Evolutionary conservation across 2,797 vertebrate genomes (phyloP), one percentile per base, ranked within the genome.

Genomic region (Enteromius mattozi): DNA sequence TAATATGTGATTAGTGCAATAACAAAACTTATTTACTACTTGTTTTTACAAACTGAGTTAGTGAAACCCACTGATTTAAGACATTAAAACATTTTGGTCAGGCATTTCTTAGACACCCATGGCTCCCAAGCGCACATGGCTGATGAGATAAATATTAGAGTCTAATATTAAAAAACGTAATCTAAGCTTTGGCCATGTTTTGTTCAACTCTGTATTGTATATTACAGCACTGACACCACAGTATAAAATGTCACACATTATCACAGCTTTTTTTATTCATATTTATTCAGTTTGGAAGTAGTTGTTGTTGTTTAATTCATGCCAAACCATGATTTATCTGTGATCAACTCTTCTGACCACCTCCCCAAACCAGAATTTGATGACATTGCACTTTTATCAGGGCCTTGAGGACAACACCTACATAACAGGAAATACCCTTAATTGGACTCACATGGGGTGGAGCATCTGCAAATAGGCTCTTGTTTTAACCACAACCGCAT

Each of bases 401-500:
- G 12, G 7, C 61, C 19, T 19, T 35, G 1, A 30, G 10, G 33
- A 17, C 9, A 42, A 10, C 61, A 76, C 8, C 24, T 63, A 80
- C 65, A 49, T 70, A 78, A 74, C 10, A 84, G 78, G 61, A 70
- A 87, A 59, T 19, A 0, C 5, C 75, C 75, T 78, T 70, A 78
- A 68, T 69, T 83, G 24, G 49, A 8, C 7, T 12, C 0, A 10
- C 3, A 59, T 14, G 45, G 74, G 88, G 85, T 12, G 83, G 81
- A 12, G 82, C 85, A 42, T 85, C 68, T 66, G 6, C 51, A 80
- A 78, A 78, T 54, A 56, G 16, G 33, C 68, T 35, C 8, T 77
- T 51, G 1, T 66, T 54, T 70, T 75, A 84, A 70, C 85, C 82
- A 83, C 56, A 83, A 83, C 88, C 88, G 88, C 88, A 86, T 89